Percentiles rank a stretch among this genome's conserved stretches.
Conservation (phyloP, 2,888 invertebrate species). For the Poecilobothrus nobilitatus region DNA sequence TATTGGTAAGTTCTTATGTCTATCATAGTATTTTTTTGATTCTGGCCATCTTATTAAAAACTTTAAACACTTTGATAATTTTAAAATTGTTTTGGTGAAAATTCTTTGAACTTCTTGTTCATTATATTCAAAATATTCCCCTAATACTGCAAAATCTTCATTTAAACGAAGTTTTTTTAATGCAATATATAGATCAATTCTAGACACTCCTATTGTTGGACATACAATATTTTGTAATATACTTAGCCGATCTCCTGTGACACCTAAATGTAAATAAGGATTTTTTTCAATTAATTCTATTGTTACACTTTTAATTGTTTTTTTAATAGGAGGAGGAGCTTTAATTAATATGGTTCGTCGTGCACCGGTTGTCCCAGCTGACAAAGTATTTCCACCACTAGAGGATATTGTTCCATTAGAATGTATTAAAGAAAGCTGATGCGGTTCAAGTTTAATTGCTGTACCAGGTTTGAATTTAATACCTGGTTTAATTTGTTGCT, state of each 20-base stretch:
- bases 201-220: slow-evolving; percentile 31
- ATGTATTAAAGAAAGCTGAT: slow-evolving; percentile 22
- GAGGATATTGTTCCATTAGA: slow-evolving; percentile 28
- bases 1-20: slow-evolving; percentile 39
- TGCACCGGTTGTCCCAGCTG: slow-evolving; percentile 8
- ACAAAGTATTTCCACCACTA: slow-evolving; percentile 20
- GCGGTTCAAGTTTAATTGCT: slow-evolving; percentile 19
- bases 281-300: slow-evolving; percentile 37
- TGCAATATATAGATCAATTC: slow-evolving; percentile 38
- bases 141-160: slow-evolving; percentile 36
- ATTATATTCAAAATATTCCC: slow-evolving; percentile 37
- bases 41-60: slow-evolving; percentile 40
- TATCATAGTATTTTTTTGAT: slow-evolving; percentile 37
- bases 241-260: slow-evolving; percentile 30
- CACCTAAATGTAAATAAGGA: slow-evolving; percentile 34
- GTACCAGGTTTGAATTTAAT: slow-evolving; percentile 20
- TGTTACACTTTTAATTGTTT: slow-evolving; percentile 37
- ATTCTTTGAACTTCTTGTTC: slow-evolving; percentile 36
- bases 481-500: slow-evolving; percentile 9
- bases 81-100: slow-evolving; percentile 34
- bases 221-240: slow-evolving; percentile 38
- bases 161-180: slow-evolving; percentile 39
- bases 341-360: slow-evolving; percentile 38
- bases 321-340: slow-evolving; percentile 33
- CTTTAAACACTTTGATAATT: slow-evolving; percentile 36